Evolutionary conservation across 2,888 invertebrate species (phyloP).

Genomic region (Parasteatoda lunata): DNA sequence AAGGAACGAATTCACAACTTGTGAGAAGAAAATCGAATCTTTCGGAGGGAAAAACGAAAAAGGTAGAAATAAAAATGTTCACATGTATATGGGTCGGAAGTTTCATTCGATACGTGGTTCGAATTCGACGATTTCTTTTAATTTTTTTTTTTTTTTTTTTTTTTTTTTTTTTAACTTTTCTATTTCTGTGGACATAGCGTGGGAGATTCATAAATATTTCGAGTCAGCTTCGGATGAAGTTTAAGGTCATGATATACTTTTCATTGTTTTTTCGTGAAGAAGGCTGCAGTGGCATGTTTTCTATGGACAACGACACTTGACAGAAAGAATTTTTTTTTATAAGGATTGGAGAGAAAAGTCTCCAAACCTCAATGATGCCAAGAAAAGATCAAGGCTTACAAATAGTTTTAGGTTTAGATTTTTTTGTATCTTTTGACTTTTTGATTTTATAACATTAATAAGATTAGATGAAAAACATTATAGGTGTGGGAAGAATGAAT

Average conservation of each 20-base stretch:
- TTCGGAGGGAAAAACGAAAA: conserved; percentile 13
- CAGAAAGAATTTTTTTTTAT: too few species aligned
- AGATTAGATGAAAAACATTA: too few species aligned
- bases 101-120: conserved; percentile 57
- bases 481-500: too few species aligned
- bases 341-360: too few species aligned
- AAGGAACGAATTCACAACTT: conserved; percentile 9
- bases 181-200: conserved; percentile 31
- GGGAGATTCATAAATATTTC: conserved; percentile 63
- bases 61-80: not conserved
- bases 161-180: not conserved
- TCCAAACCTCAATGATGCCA: not conserved
- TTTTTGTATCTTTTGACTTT: too few species aligned
- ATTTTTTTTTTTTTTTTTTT: conserved; percentile 16
- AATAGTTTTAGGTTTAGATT: conserved; percentile 47
- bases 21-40: conserved; percentile 46
- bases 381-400: conserved; percentile 12
- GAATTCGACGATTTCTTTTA: conserved; percentile 42
- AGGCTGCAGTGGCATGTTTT: not conserved
- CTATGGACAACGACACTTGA: not conserved
- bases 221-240: conserved; percentile 47
- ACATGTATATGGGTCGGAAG: conserved; percentile 25
- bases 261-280: conserved; percentile 18
- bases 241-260: conserved; percentile 41
- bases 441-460: too few species aligned